A percentile compares a stretch with the other conserved stretches of the same genome.
Evolutionary conservation across 1,140 invertebrate genomes (phyloP).

Genomic region (Oppia nitens): DNA sequence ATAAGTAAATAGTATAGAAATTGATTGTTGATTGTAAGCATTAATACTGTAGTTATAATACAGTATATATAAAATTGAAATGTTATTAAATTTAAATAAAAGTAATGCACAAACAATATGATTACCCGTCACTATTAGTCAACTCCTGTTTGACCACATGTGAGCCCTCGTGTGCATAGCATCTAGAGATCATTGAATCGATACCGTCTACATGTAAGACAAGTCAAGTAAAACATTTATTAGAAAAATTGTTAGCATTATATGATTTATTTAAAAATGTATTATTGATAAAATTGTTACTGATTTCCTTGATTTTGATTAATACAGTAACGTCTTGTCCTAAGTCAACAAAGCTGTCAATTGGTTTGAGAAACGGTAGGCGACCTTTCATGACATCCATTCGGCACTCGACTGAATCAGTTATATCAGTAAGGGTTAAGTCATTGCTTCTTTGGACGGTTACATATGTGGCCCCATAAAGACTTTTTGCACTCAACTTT

Average conservation of each 20-base stretch:
- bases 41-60: too few relatives aligned
- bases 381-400: slow-evolving; percentile 42
- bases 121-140: slow-evolving; percentile 41
- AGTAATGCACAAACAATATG: background rate
- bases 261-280: slow-evolving; percentile 2
- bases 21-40: too few relatives aligned
- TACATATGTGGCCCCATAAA: background rate
- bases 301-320: slow-evolving; percentile 46
- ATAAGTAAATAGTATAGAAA: too few relatives aligned
- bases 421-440: slow-evolving; percentile 24
- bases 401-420: slow-evolving; percentile 42
- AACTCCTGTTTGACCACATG: slow-evolving; percentile 48
- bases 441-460: background rate
- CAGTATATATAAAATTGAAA: too few relatives aligned
- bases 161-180: slow-evolving; percentile 50
- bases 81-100: too few relatives aligned
- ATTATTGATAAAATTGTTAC: slow-evolving; percentile 27
- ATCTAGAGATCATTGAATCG: slow-evolving; percentile 50
- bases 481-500: background rate
- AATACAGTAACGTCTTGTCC: slow-evolving; percentile 49
- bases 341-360: slow-evolving; percentile 21
- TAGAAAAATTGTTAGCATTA: slow-evolving; percentile 3
- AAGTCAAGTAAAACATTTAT: background rate
- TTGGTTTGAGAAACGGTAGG: slow-evolving; percentile 18
- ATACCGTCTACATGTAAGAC: slow-evolving; percentile 39